These are phyloP conservation scores for Ceratoteleas bidentatus DNA, from an alignment of 1,140 invertebrate genomes.

Conservation along the genomic window DNA sequence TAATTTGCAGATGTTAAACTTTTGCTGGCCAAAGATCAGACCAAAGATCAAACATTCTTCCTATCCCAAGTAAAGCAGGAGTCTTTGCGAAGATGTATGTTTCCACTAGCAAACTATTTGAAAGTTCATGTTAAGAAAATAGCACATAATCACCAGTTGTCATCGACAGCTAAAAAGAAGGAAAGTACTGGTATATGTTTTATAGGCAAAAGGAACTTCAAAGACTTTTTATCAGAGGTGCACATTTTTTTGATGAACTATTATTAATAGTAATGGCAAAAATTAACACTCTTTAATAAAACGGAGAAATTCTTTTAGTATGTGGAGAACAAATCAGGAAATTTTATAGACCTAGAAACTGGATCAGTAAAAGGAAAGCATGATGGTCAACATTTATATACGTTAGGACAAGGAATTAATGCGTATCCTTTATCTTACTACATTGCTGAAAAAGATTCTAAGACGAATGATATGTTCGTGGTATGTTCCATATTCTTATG, in stretches of 20 bases:
- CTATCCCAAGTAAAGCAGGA: too few species aligned
- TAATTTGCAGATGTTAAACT: too few species aligned
- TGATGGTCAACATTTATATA: slow-evolving; percentile 94
- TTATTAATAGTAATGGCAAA: too few species aligned
- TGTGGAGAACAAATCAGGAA: slow-evolving; percentile 87
- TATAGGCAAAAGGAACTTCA: slow-evolving; percentile 91
- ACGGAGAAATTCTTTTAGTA: too few species aligned
- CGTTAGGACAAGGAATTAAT: slow-evolving; percentile 91
- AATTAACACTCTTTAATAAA: too few species aligned
- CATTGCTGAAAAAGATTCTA: slow-evolving; percentile 86
- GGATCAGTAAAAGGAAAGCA: slow-evolving; percentile 90
- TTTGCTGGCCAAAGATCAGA: too few species aligned
- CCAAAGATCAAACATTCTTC: too few species aligned
- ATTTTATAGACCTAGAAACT: slow-evolving; percentile 92
- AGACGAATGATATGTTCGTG: slow-evolving; percentile 89
- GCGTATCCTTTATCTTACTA: slow-evolving; percentile 83
- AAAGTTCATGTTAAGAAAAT: slow-evolving; percentile 92
- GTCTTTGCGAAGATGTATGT: too few species aligned
- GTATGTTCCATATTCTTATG: too few species aligned
- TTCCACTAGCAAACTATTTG: too few species aligned
- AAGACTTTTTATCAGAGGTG: slow-evolving; percentile 89
- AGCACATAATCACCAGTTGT: slow-evolving; percentile 87
- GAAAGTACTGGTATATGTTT: slow-evolving; percentile 99
- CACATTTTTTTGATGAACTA: too few species aligned
- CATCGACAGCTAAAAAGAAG: slow-evolving; percentile 89